Evolutionary conservation across 1,140 invertebrate genomes (phyloP).

Genomic region (Drosophila nigromelanica): DNA sequence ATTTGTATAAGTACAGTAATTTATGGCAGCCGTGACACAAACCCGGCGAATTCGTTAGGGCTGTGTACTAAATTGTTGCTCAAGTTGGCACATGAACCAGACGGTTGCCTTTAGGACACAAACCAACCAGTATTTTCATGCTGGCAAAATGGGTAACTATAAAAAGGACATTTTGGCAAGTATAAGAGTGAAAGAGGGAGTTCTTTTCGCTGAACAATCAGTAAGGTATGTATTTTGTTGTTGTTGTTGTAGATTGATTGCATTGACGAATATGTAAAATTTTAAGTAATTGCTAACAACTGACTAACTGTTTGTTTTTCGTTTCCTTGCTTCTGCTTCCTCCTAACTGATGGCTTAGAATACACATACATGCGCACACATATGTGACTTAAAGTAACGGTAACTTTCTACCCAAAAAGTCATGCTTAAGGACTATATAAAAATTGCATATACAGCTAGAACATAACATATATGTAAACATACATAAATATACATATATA

Average conservation of each 20-base stretch:
- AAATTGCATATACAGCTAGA: constrained; percentile 49
- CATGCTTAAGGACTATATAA: constrained; percentile 48
- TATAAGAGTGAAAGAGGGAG: constrained; percentile 21
- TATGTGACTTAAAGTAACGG: constrained; percentile 37
- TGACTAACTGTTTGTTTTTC: constrained; percentile 33
- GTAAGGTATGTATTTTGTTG: constrained; percentile 49
- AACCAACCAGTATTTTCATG: neutral
- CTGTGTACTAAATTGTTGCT: constrained; percentile 8
- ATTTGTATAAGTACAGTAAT: neutral
- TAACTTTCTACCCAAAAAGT: constrained; percentile 32
- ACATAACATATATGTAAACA: constrained; percentile 31
- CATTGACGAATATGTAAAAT: constrained; percentile 7
- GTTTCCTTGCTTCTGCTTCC: constrained; percentile 1
- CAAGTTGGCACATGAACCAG: too few species aligned
- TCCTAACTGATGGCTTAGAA: constrained; percentile 16
- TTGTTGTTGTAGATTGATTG: constrained; percentile 22
- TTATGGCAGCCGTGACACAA: constrained; percentile 4
- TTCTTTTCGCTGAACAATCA: constrained; percentile 34
- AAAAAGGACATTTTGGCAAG: neutral
- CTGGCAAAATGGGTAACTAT: too few species aligned
- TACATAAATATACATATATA: constrained; percentile 7
- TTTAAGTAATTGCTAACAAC: constrained; percentile 51
- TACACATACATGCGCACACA: constrained; percentile 2
- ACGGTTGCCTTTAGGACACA: neutral
- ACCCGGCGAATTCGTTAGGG: constrained; percentile 5